Evolutionary conservation across 2,888 invertebrate species (phyloP), one percentile per base, ranked within the genome.

Genomic region (Lucinisca nassula): DNA sequence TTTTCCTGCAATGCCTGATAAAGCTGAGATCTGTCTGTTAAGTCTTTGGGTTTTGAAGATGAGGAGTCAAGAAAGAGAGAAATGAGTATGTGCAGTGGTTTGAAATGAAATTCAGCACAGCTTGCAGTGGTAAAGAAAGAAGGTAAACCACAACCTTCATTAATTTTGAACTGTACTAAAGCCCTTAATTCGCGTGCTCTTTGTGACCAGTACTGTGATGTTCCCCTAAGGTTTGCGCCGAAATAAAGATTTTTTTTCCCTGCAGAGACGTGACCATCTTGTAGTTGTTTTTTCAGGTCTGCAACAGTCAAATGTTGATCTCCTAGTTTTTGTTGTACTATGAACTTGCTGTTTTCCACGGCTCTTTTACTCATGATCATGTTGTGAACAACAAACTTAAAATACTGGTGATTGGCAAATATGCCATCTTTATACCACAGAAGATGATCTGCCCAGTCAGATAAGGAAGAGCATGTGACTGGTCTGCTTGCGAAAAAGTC

Each of bases 111-210:
- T n/a, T 55, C 55, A 27, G 88, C 75, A 49, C 85, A 88, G 35
- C 88, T 88, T n/a, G 82, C 84, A 45, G 88, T 85, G 2, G 70
- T 73, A 67, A 88, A 88, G 51, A 83, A 76, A 14, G n/a, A n/a
- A n/a, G n/a, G n/a, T n/a, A n/a, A n/a, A n/a, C n/a, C n/a, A n/a
- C n/a, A n/a, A n/a, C n/a, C n/a, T n/a, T n/a, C n/a, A n/a, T n/a
- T n/a, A n/a, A n/a, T n/a, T n/a, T n/a, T n/a, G n/a, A n/a, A n/a
- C n/a, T n/a, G n/a, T n/a, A 45, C 45, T 14, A 45, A 45, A 14
- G 10, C 14, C 14, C 45, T 45, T 14, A 45, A 14, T 45, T 45
- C 45, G 8, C 45, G 8, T 45, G 45, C 8, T 14, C 45, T 45
- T 45, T 45, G 45, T 8, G 45, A 8, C 45, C 45, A 45, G 14